Conservation (phyloP, 2,113 vertebrate genomes). For the Alexandromys fortis region DNA sequence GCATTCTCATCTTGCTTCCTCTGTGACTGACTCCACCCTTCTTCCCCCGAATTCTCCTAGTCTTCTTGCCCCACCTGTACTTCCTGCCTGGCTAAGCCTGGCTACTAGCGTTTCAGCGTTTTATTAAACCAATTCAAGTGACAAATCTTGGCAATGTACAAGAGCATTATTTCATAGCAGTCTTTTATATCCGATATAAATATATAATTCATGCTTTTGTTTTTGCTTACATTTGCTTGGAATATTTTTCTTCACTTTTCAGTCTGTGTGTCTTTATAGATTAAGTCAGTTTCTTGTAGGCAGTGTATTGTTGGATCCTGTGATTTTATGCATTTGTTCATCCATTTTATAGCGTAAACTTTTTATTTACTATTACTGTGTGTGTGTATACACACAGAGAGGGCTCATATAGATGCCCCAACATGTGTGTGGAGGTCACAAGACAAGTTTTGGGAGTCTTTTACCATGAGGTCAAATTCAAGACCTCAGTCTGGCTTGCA, state of each 20-base stretch:
- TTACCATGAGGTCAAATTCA: background rate
- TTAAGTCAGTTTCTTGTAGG: conserved; percentile 17
- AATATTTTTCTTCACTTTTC: background rate
- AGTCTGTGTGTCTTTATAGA: background rate
- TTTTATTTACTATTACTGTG: background rate
- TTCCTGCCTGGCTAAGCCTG: no score
- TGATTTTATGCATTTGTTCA: background rate
- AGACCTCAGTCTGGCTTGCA: background rate
- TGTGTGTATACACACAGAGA: no score
- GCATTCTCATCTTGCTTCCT: no score
- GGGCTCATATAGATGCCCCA: background rate
- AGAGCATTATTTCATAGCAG: background rate
- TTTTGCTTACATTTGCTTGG: background rate
- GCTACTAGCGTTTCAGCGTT: no score
- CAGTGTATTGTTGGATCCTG: background rate
- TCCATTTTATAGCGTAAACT: background rate
- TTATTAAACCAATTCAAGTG: no score
- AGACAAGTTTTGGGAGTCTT: background rate
- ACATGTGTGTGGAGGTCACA: background rate
- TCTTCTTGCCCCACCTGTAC: no score
- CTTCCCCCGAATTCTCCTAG: no score
- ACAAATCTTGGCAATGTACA: no score
- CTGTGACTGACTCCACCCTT: no score
- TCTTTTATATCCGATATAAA: background rate
- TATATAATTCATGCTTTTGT: background rate